Evolutionary conservation across 2,113 vertebrate genomes (phyloP).

Genomic region (Polyodon spathula): DNA sequence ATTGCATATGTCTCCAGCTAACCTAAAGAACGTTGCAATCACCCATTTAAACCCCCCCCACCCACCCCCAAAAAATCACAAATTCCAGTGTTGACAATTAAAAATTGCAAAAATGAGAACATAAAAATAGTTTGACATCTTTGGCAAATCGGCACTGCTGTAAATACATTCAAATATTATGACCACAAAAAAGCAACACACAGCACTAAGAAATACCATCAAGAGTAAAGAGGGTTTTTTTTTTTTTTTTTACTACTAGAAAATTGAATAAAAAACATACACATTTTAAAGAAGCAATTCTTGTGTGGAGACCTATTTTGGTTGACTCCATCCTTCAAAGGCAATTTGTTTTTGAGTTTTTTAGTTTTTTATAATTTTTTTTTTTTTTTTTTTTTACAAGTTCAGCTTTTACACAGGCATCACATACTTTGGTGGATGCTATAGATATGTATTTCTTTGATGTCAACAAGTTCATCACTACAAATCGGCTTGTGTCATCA

Average conservation of each 20-base stretch:
- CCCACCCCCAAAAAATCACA: slow-evolving; percentile 43
- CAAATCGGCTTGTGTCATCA: slow-evolving; percentile 37
- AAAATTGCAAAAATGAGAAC: slow-evolving; percentile 38
- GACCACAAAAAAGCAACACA: slow-evolving; percentile 90
- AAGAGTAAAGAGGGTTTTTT: slow-evolving; percentile 56
- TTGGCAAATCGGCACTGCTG: slow-evolving; percentile 99
- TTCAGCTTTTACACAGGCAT: slow-evolving; percentile 73
- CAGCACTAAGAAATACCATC: slow-evolving; percentile 91
- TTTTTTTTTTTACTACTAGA: slow-evolving; percentile 83
- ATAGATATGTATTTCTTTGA: slow-evolving; percentile 63
- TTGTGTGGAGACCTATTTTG: slow-evolving; percentile 59
- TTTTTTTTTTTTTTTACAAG: slow-evolving; percentile 57
- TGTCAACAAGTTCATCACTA: slow-evolving; percentile 45
- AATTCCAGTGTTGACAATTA: slow-evolving; percentile 45
- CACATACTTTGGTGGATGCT: slow-evolving; percentile 85
- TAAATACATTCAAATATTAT: slow-evolving; percentile 99
- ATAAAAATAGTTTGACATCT: slow-evolving; percentile 77
- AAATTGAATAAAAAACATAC: slow-evolving; percentile 99
- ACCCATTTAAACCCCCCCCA: slow-evolving; percentile 73
- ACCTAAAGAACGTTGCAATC: slow-evolving; percentile 81
- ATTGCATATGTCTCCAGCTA: slow-evolving; percentile 82
- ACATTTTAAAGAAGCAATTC: slow-evolving; percentile 91
- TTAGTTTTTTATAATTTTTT: slow-evolving; percentile 44
- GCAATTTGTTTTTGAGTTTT: slow-evolving; percentile 69
- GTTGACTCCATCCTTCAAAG: slow-evolving; percentile 74